Evolutionary conservation across 2,888 invertebrate species (phyloP), one percentile per base, ranked within the genome.

Genomic region (Stegophylla sp.): DNA sequence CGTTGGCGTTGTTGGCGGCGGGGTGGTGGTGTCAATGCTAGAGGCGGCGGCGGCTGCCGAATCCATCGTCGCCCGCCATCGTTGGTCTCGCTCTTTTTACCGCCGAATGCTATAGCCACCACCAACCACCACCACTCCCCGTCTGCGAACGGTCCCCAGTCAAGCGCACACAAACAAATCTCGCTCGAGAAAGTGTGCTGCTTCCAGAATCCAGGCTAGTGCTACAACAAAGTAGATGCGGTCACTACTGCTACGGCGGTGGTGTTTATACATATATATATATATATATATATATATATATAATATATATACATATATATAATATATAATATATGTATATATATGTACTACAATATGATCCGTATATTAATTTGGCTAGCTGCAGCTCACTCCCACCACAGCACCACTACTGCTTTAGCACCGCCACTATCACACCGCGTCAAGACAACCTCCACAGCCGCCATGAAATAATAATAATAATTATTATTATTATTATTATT

Each of bases 31-130:
- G n/a, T n/a, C n/a, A n/a, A n/a, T n/a, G 84, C 84, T 84, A 77
- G 82, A 81, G 83, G 84, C 76, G 79, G 82, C 76, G 69, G 83
- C 77, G 82, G 83, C 53, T 34, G 53, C 53, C 53, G 53, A 53
- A 34, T 56, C 72, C 72, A 72, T 56, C 72, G 72, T 20, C 72
- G n/a, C 28, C 51, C 71, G 61, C 53, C 81, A 64, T 61, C 34
- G 28, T 20, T 45, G 77, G 43, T 48, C 28, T 69, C 82, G 53
- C 28, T 73, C 23, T 64, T 74, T 26, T 45, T 45, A n/a, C 45
- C 45, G 28, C 56, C 23, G 28, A 5, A 20, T 34, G 63, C 61
- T 23, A 69, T 41, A 76, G 45, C 9, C 66, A 41, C 26, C 75
- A 34, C 61, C 56, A 17, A 28, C n/a, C 64, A 28, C 26, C 41